phyloP scores from a whole-genome alignment of 2,888 invertebrate genomes.

The Apamea crenata region DNA sequence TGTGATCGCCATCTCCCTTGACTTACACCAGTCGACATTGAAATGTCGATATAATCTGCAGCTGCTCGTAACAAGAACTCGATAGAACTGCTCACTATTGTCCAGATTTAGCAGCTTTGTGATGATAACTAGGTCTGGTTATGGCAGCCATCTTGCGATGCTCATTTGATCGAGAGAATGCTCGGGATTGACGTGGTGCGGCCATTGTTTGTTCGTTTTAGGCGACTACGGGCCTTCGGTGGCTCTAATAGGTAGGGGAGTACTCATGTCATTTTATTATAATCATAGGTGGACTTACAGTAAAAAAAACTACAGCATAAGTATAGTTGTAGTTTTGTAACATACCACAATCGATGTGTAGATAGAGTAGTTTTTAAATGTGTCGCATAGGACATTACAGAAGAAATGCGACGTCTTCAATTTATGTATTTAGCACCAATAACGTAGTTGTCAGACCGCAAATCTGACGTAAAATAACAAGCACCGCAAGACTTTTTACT shows the following conservation, averaged over 20 bases:
- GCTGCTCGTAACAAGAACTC: slow-evolving; percentile 42
- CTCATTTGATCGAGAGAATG: not conserved
- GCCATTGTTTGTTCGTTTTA: not conserved
- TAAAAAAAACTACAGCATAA: not conserved
- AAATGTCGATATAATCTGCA: slow-evolving; percentile 56
- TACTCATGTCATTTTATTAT: not conserved
- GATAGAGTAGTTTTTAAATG: not conserved
- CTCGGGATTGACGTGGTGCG: not conserved
- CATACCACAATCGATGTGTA: not conserved
- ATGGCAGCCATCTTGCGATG: not conserved
- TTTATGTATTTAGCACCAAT: too few relatives aligned
- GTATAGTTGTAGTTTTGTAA: too few relatives aligned
- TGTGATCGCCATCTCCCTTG: slow-evolving; percentile 33
- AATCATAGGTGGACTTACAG: not conserved
- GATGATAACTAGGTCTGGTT: slow-evolving; percentile 14
- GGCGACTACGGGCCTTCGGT: not conserved
- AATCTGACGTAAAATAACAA: too few relatives aligned
- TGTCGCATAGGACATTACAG: not conserved
- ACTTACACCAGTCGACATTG: slow-evolving; percentile 37
- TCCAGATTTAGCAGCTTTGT: slow-evolving; percentile 35
- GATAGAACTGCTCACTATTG: slow-evolving; percentile 44
- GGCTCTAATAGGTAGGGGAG: too few relatives aligned
- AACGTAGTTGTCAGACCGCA: too few relatives aligned
- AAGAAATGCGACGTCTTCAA: not conserved
- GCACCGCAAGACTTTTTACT: too few relatives aligned